Conservation (phyloP, 2,888 invertebrate species). For the Cynaeus angustus region DNA sequence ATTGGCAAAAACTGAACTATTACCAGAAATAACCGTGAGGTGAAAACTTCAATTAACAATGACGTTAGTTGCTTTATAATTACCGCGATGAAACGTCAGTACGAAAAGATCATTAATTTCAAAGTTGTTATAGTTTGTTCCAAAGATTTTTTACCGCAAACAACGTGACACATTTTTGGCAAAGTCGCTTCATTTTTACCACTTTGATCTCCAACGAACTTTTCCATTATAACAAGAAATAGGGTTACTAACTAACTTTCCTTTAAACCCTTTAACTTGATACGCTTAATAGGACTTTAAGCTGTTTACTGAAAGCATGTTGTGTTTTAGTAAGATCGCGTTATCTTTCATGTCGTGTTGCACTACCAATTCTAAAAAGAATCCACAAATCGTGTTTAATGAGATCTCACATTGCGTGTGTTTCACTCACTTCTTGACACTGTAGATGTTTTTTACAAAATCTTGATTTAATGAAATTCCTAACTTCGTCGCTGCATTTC, state of each 20-base stretch:
- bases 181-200: not conserved
- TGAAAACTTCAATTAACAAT: too few species aligned
- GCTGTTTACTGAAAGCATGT: not conserved
- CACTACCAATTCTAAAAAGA: too few species aligned
- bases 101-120: too few species aligned
- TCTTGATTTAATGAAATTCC: not conserved
- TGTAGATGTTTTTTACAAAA: not conserved
- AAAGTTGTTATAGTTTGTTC: too few species aligned
- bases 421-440: too few species aligned
- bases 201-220: not conserved
- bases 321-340: not conserved
- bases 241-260: not conserved
- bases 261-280: constrained; percentile 12
- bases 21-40: too few species aligned
- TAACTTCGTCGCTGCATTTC: not conserved
- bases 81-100: too few species aligned
- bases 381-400: too few species aligned
- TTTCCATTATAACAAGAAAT: not conserved
- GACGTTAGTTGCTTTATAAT: too few species aligned
- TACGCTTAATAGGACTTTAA: constrained; percentile 12
- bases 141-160: too few species aligned
- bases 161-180: not conserved
- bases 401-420: too few species aligned
- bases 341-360: not conserved
- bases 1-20: too few species aligned